A percentile compares a stretch with the other conserved stretches of the same genome.
These are phyloP conservation scores for Aphidius gifuensis DNA, from an alignment of 1,140 invertebrate species.

Conservation along the genomic window DNA sequence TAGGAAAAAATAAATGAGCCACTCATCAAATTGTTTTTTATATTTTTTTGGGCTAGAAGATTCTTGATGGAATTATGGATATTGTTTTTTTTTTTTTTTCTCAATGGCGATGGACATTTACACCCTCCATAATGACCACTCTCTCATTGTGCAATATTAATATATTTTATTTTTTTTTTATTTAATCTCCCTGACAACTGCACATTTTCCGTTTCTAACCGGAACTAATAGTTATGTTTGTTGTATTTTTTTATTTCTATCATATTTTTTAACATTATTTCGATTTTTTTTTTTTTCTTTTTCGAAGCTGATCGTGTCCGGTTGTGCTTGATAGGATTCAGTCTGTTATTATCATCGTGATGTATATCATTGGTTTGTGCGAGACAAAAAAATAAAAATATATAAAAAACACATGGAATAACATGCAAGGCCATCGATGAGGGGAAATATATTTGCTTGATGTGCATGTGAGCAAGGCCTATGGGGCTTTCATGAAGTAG, in stretches of 20 bases:
- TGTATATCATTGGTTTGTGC: slow-evolving; percentile 24
- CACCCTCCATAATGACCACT: neutral
- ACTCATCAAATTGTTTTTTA: neutral
- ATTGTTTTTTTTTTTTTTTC: neutral
- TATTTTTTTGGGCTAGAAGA: neutral
- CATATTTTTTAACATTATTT: slow-evolving; percentile 1
- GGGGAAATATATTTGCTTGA: neutral
- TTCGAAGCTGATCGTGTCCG: slow-evolving; percentile 4
- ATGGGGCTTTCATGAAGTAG: slow-evolving; percentile 8
- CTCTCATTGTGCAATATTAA: neutral
- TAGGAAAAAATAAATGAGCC: slow-evolving; percentile 1
- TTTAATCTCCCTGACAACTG: too few relatives aligned
- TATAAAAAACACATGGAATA: too few relatives aligned
- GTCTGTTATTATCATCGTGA: slow-evolving; percentile 27
- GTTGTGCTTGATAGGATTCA: slow-evolving; percentile 23
- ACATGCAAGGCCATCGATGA: slow-evolving; percentile 1
- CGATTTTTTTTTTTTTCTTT: too few relatives aligned
- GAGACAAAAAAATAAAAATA: neutral
- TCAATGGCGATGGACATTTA: neutral
- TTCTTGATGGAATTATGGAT: too few relatives aligned
- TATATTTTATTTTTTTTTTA: too few relatives aligned
- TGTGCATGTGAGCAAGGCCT: slow-evolving; percentile 5
- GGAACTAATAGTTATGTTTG: slow-evolving; percentile 42
- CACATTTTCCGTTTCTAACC: slow-evolving; percentile 7
- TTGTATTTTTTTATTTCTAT: slow-evolving; percentile 31